phyloP scores from a whole-genome alignment of 1,140 invertebrate genomes.

The Hydropsyche tenuis region DNA sequence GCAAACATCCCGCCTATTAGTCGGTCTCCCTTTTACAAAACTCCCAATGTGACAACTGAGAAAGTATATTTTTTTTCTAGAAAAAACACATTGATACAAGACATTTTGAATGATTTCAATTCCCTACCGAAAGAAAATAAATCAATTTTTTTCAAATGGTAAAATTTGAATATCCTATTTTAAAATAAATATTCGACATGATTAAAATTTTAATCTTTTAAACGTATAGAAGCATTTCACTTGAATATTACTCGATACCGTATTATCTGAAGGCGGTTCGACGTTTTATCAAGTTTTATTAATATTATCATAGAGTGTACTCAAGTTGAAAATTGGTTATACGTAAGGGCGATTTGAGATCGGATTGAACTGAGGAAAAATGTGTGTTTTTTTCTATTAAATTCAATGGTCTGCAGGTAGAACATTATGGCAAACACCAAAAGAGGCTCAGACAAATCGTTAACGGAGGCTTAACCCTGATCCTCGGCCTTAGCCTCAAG shows the following conservation, averaged over 20 bases:
- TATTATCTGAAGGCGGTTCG: background rate
- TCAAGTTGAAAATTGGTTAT: constrained; percentile 18
- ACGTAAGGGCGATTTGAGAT: constrained; percentile 9
- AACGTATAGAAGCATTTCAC: too few species aligned
- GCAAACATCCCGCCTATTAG: constrained; percentile 57
- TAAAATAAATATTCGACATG: too few species aligned
- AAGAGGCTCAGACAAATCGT: constrained; percentile 50
- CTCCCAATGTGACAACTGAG: constrained; percentile 9
- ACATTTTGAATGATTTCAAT: too few species aligned
- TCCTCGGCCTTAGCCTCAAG: constrained; percentile 47
- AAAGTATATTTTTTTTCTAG: background rate
- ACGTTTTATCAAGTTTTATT: constrained; percentile 13
- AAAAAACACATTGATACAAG: too few species aligned
- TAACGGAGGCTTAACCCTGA: constrained; percentile 49
- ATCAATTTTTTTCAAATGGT: too few species aligned
- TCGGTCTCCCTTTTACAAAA: constrained; percentile 5
- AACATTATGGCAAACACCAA: constrained; percentile 43
- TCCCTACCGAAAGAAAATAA: too few species aligned
- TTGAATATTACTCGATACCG: too few species aligned
- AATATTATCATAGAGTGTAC: constrained; percentile 13
- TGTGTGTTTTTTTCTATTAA: constrained; percentile 28
- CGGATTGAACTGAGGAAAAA: constrained; percentile 16
- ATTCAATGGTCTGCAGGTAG: constrained; percentile 41
- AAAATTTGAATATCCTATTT: too few species aligned
- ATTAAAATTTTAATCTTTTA: too few species aligned